These are phyloP conservation scores for Heliconius hewitsoni DNA, from an alignment of 1,140 invertebrate species.

Conservation along the genomic window DNA sequence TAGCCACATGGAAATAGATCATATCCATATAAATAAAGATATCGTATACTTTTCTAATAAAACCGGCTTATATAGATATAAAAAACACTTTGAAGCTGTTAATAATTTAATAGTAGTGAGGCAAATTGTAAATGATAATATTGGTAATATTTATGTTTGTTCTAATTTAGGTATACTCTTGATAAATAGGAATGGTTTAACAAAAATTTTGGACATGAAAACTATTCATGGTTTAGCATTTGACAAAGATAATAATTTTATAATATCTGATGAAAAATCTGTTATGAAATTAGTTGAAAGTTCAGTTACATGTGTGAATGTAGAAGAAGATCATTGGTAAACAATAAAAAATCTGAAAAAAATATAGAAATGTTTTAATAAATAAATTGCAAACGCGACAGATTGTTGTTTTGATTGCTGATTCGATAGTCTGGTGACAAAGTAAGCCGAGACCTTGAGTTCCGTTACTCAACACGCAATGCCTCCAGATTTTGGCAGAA, in stretches of 20 bases:
- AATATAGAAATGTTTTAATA: not conserved
- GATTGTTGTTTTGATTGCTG: no score
- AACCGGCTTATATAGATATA: conserved; percentile 58
- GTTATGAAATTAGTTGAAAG: conserved; percentile 51
- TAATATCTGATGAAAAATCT: conserved; percentile 54
- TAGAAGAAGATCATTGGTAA: conserved; percentile 40
- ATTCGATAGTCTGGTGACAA: no score
- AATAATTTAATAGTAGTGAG: conserved; percentile 52
- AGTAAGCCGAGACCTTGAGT: no score
- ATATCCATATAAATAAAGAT: conserved; percentile 51
- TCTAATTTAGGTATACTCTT: conserved; percentile 55
- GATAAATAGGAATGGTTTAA: conserved; percentile 38
- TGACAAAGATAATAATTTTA: conserved; percentile 61
- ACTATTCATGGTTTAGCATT: conserved; percentile 60
- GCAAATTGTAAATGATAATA: conserved; percentile 57
- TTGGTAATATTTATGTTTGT: conserved; percentile 53
- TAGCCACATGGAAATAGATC: conserved; percentile 56
- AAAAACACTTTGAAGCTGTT: conserved; percentile 44
- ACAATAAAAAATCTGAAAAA: not conserved
- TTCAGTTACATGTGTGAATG: conserved; percentile 44
- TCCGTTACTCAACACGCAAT: no score
- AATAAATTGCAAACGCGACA: not conserved
- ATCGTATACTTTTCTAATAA: conserved; percentile 61
- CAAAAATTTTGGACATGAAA: conserved; percentile 52
- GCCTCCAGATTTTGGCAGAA: no score